A percentile compares a stretch with the other conserved stretches of the same genome.
These are phyloP conservation scores for Pseudomyrmex dendroicus DNA, from an alignment of 1,140 invertebrate species.

Conservation along the genomic window DNA sequence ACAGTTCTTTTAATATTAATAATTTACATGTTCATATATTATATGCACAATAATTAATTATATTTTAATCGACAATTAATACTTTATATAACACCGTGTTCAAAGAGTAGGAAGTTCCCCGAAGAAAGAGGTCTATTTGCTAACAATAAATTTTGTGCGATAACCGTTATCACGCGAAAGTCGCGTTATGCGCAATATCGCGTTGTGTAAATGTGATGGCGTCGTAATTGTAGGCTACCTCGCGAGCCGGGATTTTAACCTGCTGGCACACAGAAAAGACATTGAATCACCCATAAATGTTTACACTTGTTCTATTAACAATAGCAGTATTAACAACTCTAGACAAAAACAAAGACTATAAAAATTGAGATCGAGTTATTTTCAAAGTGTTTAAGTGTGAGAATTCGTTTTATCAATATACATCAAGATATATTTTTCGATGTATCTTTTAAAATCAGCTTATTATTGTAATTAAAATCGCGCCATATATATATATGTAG, in stretches of 20 bases:
- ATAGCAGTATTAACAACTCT: neutral
- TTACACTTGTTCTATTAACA: neutral
- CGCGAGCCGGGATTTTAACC: conserved; percentile 16
- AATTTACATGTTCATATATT: no score
- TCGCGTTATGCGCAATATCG: conserved; percentile 6
- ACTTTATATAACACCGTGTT: neutral
- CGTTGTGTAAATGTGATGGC: neutral
- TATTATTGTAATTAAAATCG: neutral
- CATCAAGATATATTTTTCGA: no score
- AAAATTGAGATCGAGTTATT: neutral
- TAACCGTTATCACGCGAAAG: conserved; percentile 45
- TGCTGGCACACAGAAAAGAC: neutral
- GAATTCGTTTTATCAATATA: neutral
- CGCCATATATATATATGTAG: no score
- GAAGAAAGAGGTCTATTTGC: conserved; percentile 37
- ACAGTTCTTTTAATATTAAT: no score
- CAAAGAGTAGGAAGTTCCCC: neutral
- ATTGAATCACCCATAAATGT: conserved; percentile 3
- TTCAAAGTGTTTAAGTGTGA: neutral
- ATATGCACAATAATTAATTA: no score
- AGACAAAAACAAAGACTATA: neutral
- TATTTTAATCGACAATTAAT: neutral
- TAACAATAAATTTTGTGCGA: conserved; percentile 54
- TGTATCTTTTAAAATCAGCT: neutral
- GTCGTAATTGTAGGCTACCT: neutral